Conservation (phyloP, 2,888 invertebrate genomes). For the Drosophila peninsularis region DNA sequence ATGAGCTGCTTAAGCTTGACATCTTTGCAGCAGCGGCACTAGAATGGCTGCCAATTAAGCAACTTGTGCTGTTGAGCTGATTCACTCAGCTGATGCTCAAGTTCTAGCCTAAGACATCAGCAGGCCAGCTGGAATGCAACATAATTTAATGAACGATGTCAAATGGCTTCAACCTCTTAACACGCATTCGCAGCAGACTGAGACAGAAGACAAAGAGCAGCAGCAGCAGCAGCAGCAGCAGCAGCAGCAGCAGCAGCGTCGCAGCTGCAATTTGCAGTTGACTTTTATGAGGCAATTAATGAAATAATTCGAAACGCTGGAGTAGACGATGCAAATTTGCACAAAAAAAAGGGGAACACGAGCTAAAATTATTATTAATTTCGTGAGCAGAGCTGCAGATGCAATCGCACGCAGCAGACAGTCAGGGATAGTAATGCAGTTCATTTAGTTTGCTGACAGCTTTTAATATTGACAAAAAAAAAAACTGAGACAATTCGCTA, state of each 20-base stretch:
- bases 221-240: conserved; percentile 3
- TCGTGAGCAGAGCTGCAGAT: conserved; percentile 35
- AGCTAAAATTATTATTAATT: conserved; percentile 39
- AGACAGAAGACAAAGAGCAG: conserved; percentile 5
- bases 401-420: conserved; percentile 12
- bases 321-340: conserved; percentile 19
- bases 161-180: conserved; percentile 70
- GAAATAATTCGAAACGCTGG: conserved; percentile 31
- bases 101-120: conserved; percentile 30
- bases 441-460: conserved; percentile 38
- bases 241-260: conserved; percentile 34
- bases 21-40: conserved; percentile 19
- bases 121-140: conserved; percentile 24
- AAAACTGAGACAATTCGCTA: neutral
- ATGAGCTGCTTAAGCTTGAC: neutral
- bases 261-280: conserved; percentile 54
- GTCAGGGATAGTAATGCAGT: conserved; percentile 24
- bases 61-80: conserved; percentile 14
- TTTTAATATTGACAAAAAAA: conserved; percentile 29
- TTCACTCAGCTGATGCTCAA: conserved; percentile 30
- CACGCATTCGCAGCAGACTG: conserved; percentile 37
- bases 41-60: conserved; percentile 32
- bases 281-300: conserved; percentile 50
- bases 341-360: conserved; percentile 27
- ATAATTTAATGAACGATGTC: conserved; percentile 65